Base-by-base conservation (phyloP, 1,140 invertebrate species). In the Ceratoteleas bidentatus region DNA sequence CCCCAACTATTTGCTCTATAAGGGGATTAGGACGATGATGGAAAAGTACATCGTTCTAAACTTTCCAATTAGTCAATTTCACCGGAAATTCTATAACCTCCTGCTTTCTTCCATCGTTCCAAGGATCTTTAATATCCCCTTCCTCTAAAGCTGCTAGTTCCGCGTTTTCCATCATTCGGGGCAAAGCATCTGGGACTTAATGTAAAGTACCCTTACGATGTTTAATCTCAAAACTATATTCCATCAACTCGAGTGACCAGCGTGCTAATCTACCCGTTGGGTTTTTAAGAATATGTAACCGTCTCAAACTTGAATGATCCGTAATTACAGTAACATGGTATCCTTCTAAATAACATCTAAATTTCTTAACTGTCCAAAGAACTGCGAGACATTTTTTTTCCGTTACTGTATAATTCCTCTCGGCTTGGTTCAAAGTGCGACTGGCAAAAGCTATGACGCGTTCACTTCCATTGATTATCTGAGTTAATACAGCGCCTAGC, bases 261-360 rank as follows among this genome's bases (percentile, higher is more conserved):
- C n/a, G n/a, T n/a, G n/a, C n/a, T n/a, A n/a, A n/a, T n/a, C n/a
- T n/a, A n/a, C n/a, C n/a, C n/a, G n/a, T n/a, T n/a, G n/a, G n/a
- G n/a, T n/a, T n/a, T n/a, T n/a, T n/a, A n/a, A n/a, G n/a, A n/a
- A n/a, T n/a, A n/a, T n/a, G n/a, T n/a, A n/a, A n/a, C n/a, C n/a
- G n/a, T n/a, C n/a, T n/a, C n/a, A n/a, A n/a, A n/a, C n/a, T n/a
- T n/a, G n/a, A n/a, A n/a, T n/a, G 49, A 6, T 16, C 49, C 6
- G 16, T 16, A 5, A 5, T 6, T 6, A 50, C 49, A 5, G 49
- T 50, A 16, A 50, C 14, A 6, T 3, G 5, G n/a, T 15, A 50
- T 11, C 13, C 49, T 10, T 50, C 49, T 11, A 50, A n/a, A 50
- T 50, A 50, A 16, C 49, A 50, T 50, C 49, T 50, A n/a, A n/a